Evolutionary conservation across 2,797 vertebrate genomes (phyloP).

Genomic region (Streptopelia turtur): DNA sequence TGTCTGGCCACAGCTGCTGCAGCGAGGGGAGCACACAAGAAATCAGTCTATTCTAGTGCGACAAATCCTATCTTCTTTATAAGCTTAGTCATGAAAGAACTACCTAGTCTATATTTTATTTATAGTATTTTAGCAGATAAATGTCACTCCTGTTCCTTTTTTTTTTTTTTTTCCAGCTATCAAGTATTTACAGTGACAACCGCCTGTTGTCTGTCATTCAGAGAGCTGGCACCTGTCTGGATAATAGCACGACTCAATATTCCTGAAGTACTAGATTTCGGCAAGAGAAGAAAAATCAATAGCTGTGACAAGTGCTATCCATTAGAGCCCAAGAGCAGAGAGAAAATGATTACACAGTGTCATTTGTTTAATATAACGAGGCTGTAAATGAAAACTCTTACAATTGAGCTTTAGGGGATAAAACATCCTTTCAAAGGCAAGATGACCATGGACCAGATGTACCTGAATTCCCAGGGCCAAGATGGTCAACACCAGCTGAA

Average conservation of each 20-base stretch:
- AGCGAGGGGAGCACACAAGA: background rate
- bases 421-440: background rate
- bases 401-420: background rate
- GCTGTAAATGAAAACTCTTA: constrained; percentile 31
- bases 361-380: constrained; percentile 45
- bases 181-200: constrained; percentile 33
- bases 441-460: background rate
- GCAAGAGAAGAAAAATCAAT: constrained; percentile 61
- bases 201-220: constrained; percentile 34
- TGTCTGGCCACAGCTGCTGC: background rate
- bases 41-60: background rate
- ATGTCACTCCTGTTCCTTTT: background rate
- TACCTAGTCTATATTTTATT: constrained; percentile 30
- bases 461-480: background rate
- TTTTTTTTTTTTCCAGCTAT: background rate
- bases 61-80: background rate
- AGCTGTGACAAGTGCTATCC: constrained; percentile 50
- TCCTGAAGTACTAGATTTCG: constrained; percentile 49
- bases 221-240: constrained; percentile 19
- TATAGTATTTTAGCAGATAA: constrained; percentile 42
- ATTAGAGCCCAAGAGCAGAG: constrained; percentile 21
- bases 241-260: constrained; percentile 55
- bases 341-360: background rate
- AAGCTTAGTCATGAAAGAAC: constrained; percentile 33
- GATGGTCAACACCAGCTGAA: background rate